These are phyloP conservation scores for Lacanobia oleracea DNA, from an alignment of 2,888 invertebrate genomes.

Conservation along the genomic window DNA sequence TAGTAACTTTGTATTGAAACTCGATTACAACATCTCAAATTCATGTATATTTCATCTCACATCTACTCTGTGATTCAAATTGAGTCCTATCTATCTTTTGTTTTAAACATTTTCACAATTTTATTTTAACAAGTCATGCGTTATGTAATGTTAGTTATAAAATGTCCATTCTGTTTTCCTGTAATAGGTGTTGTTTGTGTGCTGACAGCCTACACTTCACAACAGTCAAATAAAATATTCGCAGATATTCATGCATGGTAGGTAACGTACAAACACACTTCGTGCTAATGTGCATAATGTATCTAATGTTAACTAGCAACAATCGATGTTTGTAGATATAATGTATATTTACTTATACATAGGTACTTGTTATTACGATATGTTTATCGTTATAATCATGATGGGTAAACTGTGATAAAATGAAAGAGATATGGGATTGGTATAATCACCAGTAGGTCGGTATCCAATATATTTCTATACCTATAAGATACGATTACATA, in stretches of 20 bases:
- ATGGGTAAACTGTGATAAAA: constrained; percentile 7
- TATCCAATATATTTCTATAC: background rate
- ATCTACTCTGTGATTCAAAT: constrained; percentile 19
- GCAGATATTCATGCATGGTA: background rate
- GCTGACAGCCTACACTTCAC: constrained; percentile 1
- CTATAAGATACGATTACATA: background rate
- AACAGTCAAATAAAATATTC: constrained; percentile 9
- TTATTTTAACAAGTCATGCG: background rate
- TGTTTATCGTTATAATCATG: constrained; percentile 9
- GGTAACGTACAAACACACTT: background rate
- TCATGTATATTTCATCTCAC: constrained; percentile 9
- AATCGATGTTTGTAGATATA: background rate
- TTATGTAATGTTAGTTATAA: background rate
- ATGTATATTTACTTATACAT: no score
- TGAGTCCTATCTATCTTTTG: background rate
- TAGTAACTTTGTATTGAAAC: constrained; percentile 1
- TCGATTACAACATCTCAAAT: background rate
- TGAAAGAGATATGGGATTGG: constrained; percentile 3
- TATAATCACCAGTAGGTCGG: background rate
- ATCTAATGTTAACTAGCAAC: background rate
- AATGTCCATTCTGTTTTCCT: constrained; percentile 1
- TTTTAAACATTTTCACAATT: constrained; percentile 20
- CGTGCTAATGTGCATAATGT: background rate
- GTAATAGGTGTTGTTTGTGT: background rate
- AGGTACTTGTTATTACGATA: background rate